Conservation (phyloP, 2,888 invertebrate species). For the Tetranychus piercei region DNA sequence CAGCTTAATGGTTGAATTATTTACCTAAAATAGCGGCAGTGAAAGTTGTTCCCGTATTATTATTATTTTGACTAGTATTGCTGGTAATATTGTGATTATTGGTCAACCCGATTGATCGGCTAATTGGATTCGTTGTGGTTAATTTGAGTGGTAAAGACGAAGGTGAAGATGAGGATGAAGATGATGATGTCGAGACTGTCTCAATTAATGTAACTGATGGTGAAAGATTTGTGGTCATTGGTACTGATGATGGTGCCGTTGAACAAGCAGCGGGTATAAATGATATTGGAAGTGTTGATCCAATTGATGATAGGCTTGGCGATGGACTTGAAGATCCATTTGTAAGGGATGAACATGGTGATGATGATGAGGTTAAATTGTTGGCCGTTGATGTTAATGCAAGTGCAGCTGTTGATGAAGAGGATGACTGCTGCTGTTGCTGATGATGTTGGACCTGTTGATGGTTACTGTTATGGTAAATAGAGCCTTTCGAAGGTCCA, state of each 20-base stretch:
- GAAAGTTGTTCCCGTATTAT: not conserved
- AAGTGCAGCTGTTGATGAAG: constrained; percentile 9
- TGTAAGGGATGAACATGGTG: not conserved
- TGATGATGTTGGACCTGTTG: not conserved
- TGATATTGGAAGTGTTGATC: constrained; percentile 2
- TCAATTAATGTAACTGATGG: constrained; percentile 2
- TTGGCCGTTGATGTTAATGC: not conserved
- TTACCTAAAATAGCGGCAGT: constrained; percentile 1
- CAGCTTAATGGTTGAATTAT: not conserved
- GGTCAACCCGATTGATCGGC: not conserved
- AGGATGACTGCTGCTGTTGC: constrained; percentile 8
- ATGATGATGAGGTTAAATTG: constrained; percentile 7
- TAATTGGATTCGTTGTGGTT: not conserved
- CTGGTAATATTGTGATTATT: not conserved
- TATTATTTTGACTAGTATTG: not conserved
- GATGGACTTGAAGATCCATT: not conserved
- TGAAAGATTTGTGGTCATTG: not conserved
- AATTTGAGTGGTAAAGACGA: constrained; percentile 6
- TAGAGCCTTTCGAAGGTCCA: not conserved
- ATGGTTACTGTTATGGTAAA: not conserved
- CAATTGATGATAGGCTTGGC: not conserved
- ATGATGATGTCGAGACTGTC: not conserved
- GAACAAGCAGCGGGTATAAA: constrained; percentile 4
- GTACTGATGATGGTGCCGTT: constrained; percentile 6
- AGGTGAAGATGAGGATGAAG: not conserved